A percentile compares a stretch with the other conserved stretches of the same genome.
These are phyloP conservation scores for Astreopora myriophthalma DNA, from an alignment of 64 coral and sea anemone genomes.

Conservation along the genomic window DNA sequence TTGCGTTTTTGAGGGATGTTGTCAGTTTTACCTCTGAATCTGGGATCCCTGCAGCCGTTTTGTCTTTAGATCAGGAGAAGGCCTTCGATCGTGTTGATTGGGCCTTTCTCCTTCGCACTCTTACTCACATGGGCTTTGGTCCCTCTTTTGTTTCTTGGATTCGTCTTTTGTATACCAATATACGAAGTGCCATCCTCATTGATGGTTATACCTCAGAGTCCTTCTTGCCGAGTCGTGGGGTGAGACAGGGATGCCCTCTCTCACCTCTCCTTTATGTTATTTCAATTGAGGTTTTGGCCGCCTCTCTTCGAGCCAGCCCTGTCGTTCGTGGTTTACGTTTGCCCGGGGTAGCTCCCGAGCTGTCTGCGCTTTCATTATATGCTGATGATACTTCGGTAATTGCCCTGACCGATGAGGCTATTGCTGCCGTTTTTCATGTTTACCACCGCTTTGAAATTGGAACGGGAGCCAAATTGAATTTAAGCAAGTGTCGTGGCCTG, in stretches of 20 bases:
- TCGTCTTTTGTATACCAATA: neutral
- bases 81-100: slow-evolving; percentile 60
- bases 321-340: neutral
- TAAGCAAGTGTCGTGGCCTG: slow-evolving; percentile 1
- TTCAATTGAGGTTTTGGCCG: neutral
- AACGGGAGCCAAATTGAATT: slow-evolving; percentile 33
- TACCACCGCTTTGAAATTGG: neutral
- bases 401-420: neutral
- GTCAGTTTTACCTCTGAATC: neutral
- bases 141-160: slow-evolving; percentile 25
- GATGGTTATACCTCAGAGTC: slow-evolving; percentile 1
- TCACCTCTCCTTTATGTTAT: slow-evolving; percentile 10
- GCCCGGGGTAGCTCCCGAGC: neutral
- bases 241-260: slow-evolving; percentile 27
- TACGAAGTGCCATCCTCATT: neutral
- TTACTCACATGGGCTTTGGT: slow-evolving; percentile 47
- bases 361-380: neutral
- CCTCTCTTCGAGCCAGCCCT: neutral
- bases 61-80: slow-evolving; percentile 58
- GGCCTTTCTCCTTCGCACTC: neutral
- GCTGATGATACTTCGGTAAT: slow-evolving; percentile 35
- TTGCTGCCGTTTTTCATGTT: neutral
- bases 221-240: neutral
- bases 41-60: neutral
- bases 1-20: slow-evolving; percentile 5